Conservation (phyloP, 1,140 invertebrate genomes). For the Grapholita molesta region DNA sequence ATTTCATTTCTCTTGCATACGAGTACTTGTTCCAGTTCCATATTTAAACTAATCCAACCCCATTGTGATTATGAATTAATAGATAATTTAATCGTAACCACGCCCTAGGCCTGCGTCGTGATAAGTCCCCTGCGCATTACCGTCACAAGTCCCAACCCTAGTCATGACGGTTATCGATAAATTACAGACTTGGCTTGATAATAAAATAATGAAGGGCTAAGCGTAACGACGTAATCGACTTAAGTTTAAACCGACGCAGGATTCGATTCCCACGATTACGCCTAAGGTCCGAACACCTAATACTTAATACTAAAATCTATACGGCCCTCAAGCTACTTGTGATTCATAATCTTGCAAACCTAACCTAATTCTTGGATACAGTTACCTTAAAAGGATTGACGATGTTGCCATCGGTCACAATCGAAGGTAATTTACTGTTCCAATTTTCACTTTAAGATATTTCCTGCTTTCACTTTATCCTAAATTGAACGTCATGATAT, state of each 20-base stretch:
- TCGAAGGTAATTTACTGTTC: background rate
- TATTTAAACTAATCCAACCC: background rate
- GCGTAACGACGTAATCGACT: slow-evolving; percentile 25
- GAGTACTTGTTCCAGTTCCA: too few relatives aligned
- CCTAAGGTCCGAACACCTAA: background rate
- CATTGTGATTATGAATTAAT: slow-evolving; percentile 10
- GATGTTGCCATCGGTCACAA: background rate
- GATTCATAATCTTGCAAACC: slow-evolving; percentile 2
- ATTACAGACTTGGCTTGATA: slow-evolving; percentile 40
- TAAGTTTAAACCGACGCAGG: background rate
- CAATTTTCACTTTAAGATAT: background rate
- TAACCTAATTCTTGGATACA: background rate
- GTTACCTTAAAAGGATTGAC: background rate
- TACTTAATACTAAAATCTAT: background rate
- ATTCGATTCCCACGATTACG: slow-evolving; percentile 8
- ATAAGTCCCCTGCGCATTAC: slow-evolving; percentile 52
- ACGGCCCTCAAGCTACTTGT: background rate
- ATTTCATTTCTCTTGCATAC: too few relatives aligned
- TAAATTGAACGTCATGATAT: background rate
- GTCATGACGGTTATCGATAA: slow-evolving; percentile 31
- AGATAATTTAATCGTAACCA: slow-evolving; percentile 14
- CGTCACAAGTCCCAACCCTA: slow-evolving; percentile 43
- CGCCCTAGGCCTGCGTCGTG: slow-evolving; percentile 35
- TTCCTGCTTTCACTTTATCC: slow-evolving; percentile 1
- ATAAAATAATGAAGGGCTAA: slow-evolving; percentile 43